Evolutionary conservation across 2,113 vertebrate genomes (phyloP).

Genomic region (Phyllostomus discolor): DNA sequence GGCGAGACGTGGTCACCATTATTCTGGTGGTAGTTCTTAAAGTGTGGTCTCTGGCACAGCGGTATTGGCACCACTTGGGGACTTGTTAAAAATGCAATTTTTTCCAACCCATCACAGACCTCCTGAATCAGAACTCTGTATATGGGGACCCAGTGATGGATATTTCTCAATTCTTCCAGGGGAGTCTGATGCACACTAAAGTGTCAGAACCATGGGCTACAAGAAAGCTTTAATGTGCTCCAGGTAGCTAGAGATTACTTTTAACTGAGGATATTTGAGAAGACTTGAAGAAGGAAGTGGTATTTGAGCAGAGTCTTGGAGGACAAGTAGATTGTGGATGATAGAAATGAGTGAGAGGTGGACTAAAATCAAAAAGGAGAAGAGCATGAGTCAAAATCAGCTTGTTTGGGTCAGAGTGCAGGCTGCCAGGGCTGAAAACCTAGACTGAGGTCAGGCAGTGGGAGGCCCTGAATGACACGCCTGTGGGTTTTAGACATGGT

Average conservation of each 20-base stretch:
- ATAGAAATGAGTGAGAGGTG: background rate
- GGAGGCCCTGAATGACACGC: background rate
- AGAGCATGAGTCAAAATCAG: background rate
- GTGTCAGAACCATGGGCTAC: background rate
- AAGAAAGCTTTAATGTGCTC: background rate
- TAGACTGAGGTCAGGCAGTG: background rate
- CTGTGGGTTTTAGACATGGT: background rate
- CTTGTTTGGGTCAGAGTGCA: background rate
- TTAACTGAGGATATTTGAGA: background rate
- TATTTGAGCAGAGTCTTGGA: background rate
- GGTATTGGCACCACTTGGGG: background rate
- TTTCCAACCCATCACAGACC: fast-evolving
- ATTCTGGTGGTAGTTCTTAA: background rate
- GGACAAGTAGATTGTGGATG: background rate
- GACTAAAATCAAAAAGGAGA: background rate
- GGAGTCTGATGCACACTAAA: background rate
- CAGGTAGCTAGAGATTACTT: background rate
- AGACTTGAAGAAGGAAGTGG: background rate
- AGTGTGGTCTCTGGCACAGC: background rate
- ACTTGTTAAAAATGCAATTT: background rate
- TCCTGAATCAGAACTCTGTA: background rate
- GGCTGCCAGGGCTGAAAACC: background rate
- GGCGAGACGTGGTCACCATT: background rate
- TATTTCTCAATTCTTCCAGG: background rate
- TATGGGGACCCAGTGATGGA: background rate